Evolutionary conservation across 2,888 invertebrate species (phyloP).

Genomic region (Archips crataeganus): DNA sequence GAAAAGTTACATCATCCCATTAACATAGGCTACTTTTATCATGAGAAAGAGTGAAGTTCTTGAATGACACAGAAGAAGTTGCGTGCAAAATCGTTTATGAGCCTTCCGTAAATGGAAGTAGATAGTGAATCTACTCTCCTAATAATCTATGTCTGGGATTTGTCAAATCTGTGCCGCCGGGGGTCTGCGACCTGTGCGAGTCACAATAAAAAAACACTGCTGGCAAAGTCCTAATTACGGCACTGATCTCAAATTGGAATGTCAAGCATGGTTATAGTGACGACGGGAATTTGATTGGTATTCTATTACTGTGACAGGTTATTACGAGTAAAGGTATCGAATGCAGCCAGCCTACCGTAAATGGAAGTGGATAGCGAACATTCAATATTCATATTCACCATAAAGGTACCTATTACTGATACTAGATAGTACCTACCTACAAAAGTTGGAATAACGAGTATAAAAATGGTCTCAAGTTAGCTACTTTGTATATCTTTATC

Average conservation of each 20-base stretch:
- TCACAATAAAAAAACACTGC: too few species aligned
- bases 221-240: neutral
- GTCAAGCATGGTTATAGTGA: constrained; percentile 8
- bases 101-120: too few species aligned
- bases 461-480: neutral
- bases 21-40: too few species aligned
- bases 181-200: too few species aligned
- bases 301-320: constrained; percentile 15
- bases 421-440: neutral
- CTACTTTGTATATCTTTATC: neutral
- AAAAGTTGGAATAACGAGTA: neutral
- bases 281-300: constrained; percentile 16
- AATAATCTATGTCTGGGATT: too few species aligned
- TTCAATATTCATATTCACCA: neutral
- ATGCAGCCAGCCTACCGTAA: neutral
- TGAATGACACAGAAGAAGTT: too few species aligned
- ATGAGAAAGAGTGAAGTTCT: too few species aligned
- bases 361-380: constrained; percentile 1
- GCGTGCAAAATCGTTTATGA: too few species aligned
- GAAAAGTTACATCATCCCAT: too few species aligned
- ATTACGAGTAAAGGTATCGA: neutral
- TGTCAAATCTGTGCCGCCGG: too few species aligned
- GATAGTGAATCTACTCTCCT: too few species aligned
- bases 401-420: neutral
- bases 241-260: neutral